Evolutionary conservation across 2,888 invertebrate genomes (phyloP), one percentile per base, ranked within the genome.

Genomic region (Dasypolia templi): DNA sequence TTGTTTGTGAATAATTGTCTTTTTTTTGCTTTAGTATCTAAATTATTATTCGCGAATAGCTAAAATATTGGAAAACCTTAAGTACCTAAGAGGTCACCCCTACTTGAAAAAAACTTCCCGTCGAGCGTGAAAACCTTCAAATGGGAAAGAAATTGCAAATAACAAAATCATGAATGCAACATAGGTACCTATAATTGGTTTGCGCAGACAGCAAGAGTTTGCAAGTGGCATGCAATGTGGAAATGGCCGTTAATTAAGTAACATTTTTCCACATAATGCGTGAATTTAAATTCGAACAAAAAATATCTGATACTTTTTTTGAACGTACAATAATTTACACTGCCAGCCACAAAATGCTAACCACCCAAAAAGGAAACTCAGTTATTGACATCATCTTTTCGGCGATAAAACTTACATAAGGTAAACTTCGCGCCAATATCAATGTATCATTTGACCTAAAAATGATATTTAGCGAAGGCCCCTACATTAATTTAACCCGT

Each of bases 401-500:
- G 22, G 12, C n/a, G 59, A 49, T 32, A 81, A 32, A 73, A 68
- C 39, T 44, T 65, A 66, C 71, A 51, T 55, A 69, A 66, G 68
- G 58, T 72, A 75, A 69, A 68, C 61, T 83, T 75, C 61, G 68
- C n/a, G 29, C 70, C 49, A 46, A 79, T 75, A 76, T 84, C 70
- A 74, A 86, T 80, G 73, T 80, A 87, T 87, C 86, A 85, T 81
- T 78, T 78, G 81, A 78, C 85, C 86, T 77, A 82, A 75, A 75
- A 87, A 82, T 83, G 77, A 84, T 83, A 67, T 81, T 81, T 79
- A 74, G 74, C 77, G 58, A 72, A 68, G 80, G 77, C 75, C 79
- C 81, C 83, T 74, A 82, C 84, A 88, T 87, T 87, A 88, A 87
- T 87, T 87, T 83, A 86, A 87, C 87, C 83, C 86, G 86, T 84